Percentiles rank a stretch among this genome's conserved stretches.
These are phyloP conservation scores for Baryphthengus martii DNA, from an alignment of 2,113 vertebrate genomes.

Conservation along the genomic window DNA sequence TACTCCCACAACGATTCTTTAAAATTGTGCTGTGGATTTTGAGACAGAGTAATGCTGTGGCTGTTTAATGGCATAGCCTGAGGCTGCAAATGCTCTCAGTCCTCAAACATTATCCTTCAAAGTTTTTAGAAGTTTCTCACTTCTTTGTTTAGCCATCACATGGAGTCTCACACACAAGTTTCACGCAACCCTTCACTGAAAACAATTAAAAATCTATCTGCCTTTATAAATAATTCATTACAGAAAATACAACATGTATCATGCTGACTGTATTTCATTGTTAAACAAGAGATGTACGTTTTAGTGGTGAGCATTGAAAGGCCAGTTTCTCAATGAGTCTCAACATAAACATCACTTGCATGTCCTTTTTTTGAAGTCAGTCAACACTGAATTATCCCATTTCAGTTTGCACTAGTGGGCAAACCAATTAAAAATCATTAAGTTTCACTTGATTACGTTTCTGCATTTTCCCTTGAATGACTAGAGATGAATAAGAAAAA, in stretches of 20 bases:
- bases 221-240: conserved; percentile 17
- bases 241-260: not conserved
- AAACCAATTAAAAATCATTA: not conserved
- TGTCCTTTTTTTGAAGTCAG: no score
- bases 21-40: conserved; percentile 62
- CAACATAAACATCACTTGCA: not conserved
- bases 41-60: conserved; percentile 27
- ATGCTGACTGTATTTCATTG: not conserved
- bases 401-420: not conserved
- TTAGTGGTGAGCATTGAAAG: not conserved
- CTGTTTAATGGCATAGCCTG: conserved; percentile 60
- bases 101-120: conserved; percentile 66
- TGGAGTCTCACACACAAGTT: not conserved
- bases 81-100: conserved; percentile 70
- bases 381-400: not conserved
- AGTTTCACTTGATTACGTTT: not conserved
- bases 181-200: not conserved
- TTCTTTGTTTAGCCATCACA: conserved; percentile 11
- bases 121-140: conserved; percentile 28
- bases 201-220: conserved; percentile 21
- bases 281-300: not conserved
- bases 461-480: not conserved
- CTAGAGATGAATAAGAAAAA: not conserved
- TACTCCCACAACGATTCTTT: conserved; percentile 58
- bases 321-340: not conserved